Evolutionary conservation across 2,888 invertebrate species (phyloP), one percentile per base, ranked within the genome.

Genomic region (Polymixis lichenea): DNA sequence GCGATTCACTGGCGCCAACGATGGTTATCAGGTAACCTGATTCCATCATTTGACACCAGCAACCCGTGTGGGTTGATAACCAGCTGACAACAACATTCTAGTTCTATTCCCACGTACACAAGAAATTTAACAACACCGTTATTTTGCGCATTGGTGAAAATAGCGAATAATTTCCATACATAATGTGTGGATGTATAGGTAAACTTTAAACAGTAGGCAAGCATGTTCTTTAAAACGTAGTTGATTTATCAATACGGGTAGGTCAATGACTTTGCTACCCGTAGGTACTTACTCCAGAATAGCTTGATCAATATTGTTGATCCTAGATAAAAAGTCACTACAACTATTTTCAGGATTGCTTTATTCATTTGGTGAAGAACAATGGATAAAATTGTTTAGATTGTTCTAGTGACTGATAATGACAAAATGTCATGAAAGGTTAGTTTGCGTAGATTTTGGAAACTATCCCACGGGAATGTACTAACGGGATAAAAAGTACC

Each of bases 61-160:
- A 84, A 77, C 77, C 66, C 22, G 70, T 77, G 82, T 85, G 78
- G 74, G 68, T 62, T 61, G 68, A 62, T 49, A 72, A 66, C 38
- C 22, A 64, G 65, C 53, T 75, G 61, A 75, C 68, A 68, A 25
- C 46, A 15, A 68, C 32, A 73, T 73, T 82, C 77, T 78, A 66
- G 69, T 72, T 58, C 15, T 5, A 69, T 72, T 85, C 78, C 66
- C 83, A 83, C 78, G 85, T 69, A 68, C 7, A 22, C 0, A 17
- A 0, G 22, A 75, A 75, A 67, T 51, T 53, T 49, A 58, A 65
- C n/a, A 74, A 2, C 13, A 75, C 82, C 56, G 72, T 67, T 76
- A 70, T 70, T 22, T 78, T 51, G 66, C 65, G n/a, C 70, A 60
- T 75, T 11, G 46, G 22, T 15, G 53, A 65, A 61, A 75, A 49